Conservation (phyloP, 2,113 vertebrate genomes). For the Trogon surrucura region DNA sequence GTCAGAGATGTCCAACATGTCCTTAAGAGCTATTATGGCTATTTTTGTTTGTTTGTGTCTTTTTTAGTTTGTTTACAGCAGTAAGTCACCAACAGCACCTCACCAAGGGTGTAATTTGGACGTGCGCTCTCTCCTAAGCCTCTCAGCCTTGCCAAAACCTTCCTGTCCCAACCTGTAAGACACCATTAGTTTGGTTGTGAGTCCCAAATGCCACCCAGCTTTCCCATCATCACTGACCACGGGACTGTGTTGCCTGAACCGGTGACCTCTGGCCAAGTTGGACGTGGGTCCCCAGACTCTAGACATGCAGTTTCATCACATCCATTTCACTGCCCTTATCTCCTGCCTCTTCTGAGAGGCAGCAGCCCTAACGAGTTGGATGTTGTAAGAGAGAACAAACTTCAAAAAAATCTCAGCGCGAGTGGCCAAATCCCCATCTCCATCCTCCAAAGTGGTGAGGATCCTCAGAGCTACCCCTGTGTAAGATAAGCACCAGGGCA, state of each 20-base stretch:
- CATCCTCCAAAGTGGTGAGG: accelerated
- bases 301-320: background rate
- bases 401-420: background rate
- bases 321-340: background rate
- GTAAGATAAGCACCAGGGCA: background rate
- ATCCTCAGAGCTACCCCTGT: background rate
- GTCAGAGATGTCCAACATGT: background rate
- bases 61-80: background rate
- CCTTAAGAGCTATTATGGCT: background rate
- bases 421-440: background rate
- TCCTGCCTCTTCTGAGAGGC: background rate
- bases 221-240: accelerated
- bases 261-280: background rate
- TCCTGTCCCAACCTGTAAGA: background rate
- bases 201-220: background rate
- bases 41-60: background rate
- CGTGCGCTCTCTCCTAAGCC: background rate
- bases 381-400: background rate
- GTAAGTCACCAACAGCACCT: background rate
- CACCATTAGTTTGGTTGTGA: background rate
- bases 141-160: background rate
- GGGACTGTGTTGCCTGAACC: background rate
- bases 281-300: background rate
- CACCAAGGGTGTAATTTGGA: background rate
- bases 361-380: background rate